A percentile compares a stretch with the other conserved stretches of the same genome.
Conservation (phyloP, 2,888 invertebrate species). For the Ferrisia virgata region DNA sequence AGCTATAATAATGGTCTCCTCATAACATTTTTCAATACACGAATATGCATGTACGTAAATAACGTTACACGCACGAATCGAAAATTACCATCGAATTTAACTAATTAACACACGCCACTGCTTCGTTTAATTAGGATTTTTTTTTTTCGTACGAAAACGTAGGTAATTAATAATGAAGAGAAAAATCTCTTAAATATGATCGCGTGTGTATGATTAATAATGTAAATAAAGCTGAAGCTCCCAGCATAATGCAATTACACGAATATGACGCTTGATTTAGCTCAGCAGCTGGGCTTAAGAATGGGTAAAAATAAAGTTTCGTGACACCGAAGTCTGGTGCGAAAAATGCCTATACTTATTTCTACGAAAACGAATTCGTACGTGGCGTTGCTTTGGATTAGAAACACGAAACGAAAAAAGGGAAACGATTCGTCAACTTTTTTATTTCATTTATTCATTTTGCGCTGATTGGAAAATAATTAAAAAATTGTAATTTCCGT, state of each 20-base stretch:
- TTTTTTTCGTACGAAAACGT: not conserved
- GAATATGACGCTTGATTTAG: not conserved
- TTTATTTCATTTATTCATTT: not conserved
- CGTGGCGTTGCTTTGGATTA: too few relatives aligned
- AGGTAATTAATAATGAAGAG: not conserved
- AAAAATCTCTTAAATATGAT: not conserved
- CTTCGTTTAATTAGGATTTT: constrained; percentile 7
- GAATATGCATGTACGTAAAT: not conserved
- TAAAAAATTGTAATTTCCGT: constrained; percentile 31
- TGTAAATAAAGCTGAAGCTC: not conserved
- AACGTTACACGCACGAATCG: not conserved
- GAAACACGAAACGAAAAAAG: not conserved
- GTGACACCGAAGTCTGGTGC: not conserved
- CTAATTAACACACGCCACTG: constrained; percentile 5
- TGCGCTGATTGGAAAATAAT: constrained; percentile 3
- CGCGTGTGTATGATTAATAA: not conserved
- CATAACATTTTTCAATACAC: not conserved
- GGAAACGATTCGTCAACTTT: not conserved
- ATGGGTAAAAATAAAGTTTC: not conserved
- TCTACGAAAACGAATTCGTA: not conserved
- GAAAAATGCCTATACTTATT: not conserved
- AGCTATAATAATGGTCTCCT: not conserved
- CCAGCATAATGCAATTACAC: not conserved
- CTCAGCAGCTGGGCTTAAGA: not conserved
- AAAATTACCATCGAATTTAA: not conserved